A percentile compares a stretch with the other conserved stretches of the same genome.
Evolutionary conservation across 2,888 invertebrate genomes (phyloP).

Genomic region (Drosophila phalerata): DNA sequence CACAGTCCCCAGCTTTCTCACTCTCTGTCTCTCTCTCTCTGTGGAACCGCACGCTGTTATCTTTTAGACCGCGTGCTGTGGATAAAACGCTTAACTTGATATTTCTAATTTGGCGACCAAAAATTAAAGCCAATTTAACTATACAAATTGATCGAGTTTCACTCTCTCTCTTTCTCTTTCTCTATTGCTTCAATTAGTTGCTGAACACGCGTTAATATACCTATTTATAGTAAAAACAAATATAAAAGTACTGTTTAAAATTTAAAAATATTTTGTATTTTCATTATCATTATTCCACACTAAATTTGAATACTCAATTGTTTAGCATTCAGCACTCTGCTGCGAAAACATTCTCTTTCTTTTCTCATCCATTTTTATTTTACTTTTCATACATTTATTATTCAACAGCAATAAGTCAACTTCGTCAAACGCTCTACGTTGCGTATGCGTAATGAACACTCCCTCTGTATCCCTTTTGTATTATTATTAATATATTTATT

Average conservation of each 20-base stretch:
- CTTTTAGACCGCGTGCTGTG: conserved; percentile 51
- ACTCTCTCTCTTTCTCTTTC: background rate
- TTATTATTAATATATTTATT: background rate
- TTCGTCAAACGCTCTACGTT: conserved; percentile 1
- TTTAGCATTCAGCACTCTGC: too few relatives aligned
- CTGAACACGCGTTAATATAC: background rate
- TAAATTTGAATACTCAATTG: too few relatives aligned
- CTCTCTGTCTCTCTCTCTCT: background rate
- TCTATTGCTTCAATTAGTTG: background rate
- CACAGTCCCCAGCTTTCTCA: too few relatives aligned
- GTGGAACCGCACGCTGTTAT: conserved; percentile 49
- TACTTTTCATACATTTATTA: background rate
- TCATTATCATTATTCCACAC: too few relatives aligned
- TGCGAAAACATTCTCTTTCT: too few relatives aligned
- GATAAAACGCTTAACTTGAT: conserved; percentile 27
- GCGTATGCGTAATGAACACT: conserved; percentile 29
- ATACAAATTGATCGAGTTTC: conserved; percentile 1
- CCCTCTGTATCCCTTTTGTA: background rate
- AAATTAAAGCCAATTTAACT: conserved; percentile 48
- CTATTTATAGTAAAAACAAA: background rate
- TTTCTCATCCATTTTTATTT: background rate
- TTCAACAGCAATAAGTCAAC: conserved; percentile 7
- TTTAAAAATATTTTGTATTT: too few relatives aligned
- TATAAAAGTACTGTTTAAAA: background rate
- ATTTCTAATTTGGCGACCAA: conserved; percentile 36